Evolutionary conservation across 2,113 vertebrate genomes (phyloP), one percentile per base, ranked within the genome.

Genomic region (Hippopotamus amphibius): DNA sequence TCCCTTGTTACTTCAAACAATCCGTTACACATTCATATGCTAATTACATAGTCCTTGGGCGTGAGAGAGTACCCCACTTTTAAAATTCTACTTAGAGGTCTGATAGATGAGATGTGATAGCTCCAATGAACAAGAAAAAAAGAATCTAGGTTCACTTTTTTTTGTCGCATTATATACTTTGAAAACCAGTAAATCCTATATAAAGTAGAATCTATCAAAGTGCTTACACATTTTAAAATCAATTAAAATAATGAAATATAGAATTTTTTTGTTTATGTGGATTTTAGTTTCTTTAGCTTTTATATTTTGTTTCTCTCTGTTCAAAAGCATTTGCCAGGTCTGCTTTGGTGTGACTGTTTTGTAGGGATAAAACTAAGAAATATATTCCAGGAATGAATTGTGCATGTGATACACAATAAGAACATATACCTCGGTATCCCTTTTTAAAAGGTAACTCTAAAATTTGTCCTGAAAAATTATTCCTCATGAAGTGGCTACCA

Each of bases 1-100:
- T 85, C 92, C 96, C 90, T 88, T 98, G 97, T 98, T 98, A 97
- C 97, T 98, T 98, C 96, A 98, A 82, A 96, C 95, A 98, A 97
- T 94, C 86, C 2, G 19, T 71, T 97, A 90, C 92, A 65, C 93
- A 98, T 98, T 98, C 97, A 97, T 95, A 97, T 98, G 98, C 82
- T 98, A 98, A 98, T 93, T 88, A 96, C 95, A 76, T 17, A 86
- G 97, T 53, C 59, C 50, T 93, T 98, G 96, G 95, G 94, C 91
- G 69, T 98, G 94, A 98, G 96, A 98, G 96, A 41, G 86, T 98
- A 96, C 89, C 72, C 97, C 86, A 97, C 95, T 97, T 97, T 97
- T 88, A 96, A 97, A 97, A 97, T 96, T 98, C 96, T 89, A 55
- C 89, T 93, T 17, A 59, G 95, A 98, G 74, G 53, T 98, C 97